Conservation (phyloP, 2,888 invertebrate genomes). For the Dryococelus australis region DNA sequence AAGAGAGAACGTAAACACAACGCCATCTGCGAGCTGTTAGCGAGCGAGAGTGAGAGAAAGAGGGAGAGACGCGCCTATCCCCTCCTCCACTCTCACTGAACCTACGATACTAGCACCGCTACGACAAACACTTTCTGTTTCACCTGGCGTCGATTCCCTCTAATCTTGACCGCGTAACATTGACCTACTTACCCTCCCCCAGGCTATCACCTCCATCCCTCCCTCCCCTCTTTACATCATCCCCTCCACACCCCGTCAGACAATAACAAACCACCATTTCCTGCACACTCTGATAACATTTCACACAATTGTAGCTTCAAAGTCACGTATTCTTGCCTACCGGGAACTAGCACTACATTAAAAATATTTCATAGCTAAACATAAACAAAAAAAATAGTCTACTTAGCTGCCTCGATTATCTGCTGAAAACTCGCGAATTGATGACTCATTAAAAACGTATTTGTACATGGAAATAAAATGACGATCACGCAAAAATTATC, state of each 20-base stretch:
- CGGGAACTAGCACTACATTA: no score
- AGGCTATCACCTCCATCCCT: background rate
- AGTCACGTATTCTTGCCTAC: no score
- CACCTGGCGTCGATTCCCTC: background rate
- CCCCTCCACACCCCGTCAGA: background rate
- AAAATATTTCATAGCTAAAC: no score
- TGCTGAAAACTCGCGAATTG: no score
- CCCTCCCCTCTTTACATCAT: background rate
- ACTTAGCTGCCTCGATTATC: no score
- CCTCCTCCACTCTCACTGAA: background rate
- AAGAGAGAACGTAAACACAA: background rate
- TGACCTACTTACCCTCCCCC: conserved; percentile 55
- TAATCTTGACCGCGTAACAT: conserved; percentile 59
- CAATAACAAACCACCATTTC: background rate
- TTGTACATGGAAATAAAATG: no score
- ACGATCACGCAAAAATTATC: no score
- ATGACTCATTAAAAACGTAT: no score
- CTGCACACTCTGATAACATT: no score
- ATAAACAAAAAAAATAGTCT: no score
- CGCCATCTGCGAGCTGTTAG: conserved; percentile 12
- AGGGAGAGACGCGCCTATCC: background rate
- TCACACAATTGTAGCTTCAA: no score
- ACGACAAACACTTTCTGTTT: background rate
- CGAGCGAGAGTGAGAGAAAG: conserved; percentile 13
- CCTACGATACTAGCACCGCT: background rate